phyloP scores from a whole-genome alignment of 2,113 vertebrate genomes.

The Ondatra zibethicus region DNA sequence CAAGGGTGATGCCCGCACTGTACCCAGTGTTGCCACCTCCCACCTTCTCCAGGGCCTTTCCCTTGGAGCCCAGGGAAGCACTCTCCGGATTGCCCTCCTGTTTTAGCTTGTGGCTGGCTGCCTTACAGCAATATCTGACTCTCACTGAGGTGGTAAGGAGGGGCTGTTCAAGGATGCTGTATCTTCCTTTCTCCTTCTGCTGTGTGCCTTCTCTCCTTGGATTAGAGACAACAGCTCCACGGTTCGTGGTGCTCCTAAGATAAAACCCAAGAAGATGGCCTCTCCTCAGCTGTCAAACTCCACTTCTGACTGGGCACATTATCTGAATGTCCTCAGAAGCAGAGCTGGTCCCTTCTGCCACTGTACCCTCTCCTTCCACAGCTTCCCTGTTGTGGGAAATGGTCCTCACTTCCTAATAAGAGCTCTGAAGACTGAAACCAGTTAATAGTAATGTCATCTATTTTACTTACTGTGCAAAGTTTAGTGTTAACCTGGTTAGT shows the following conservation, averaged over 20 bases:
- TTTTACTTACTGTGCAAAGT: background rate
- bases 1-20: background rate
- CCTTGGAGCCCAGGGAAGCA: background rate
- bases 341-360: background rate
- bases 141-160: background rate
- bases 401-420: background rate
- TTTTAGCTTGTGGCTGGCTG: background rate
- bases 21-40: background rate
- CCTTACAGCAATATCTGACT: no score
- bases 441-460: background rate
- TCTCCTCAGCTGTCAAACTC: background rate
- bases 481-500: background rate
- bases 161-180: no score
- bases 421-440: background rate
- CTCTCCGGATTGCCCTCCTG: background rate
- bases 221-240: background rate
- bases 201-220: background rate
- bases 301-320: background rate
- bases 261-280: background rate
- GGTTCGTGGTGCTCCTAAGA: background rate
- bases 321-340: background rate
- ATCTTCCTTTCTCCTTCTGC: background rate
- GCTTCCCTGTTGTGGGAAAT: background rate
- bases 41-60: background rate
- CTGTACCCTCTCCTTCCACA: background rate